Evolutionary conservation across 2,113 vertebrate species (phyloP), one percentile per base, ranked within the genome.

Genomic region (Dromaius novaehollandiae): DNA sequence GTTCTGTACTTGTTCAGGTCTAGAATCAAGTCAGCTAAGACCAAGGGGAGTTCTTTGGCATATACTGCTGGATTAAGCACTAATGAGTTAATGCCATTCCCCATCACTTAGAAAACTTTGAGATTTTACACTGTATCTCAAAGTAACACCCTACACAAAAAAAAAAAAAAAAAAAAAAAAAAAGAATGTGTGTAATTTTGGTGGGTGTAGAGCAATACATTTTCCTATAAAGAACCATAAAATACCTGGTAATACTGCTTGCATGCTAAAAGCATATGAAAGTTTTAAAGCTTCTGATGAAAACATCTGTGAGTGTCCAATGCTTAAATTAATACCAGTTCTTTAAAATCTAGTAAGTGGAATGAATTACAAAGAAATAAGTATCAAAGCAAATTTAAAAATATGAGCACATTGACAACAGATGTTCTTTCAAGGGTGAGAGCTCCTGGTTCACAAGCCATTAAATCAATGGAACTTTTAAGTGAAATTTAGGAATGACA

Each of bases 321-420:
- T 36, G 22, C 64, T 88, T 91, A 53, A 51, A 58, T 91, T 90
- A 80, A 73, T 16, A 78, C 16, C 71, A 83, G 60, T 74, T 88
- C 63, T 77, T 75, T 58, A 51, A 80, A 85, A 73, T 51, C 50
- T 34, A 89, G 2, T 69, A 80, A 81, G 14, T 58, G 50, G 13
- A 75, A 83, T 69, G 50, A 89, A 77, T 80, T 70, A 88, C 71
- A 90, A 60, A 32, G 40, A 83, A 94, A 81, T 65, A 79, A 79
- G 5, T 36, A 86, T 85, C 89, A 88, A 80, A 85, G 17, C 32
- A 38, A 86, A 69, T 73, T 42, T 56, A 48, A 83, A 86, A 90
- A 88, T 46, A 94, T 8, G 19, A 90, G n/a, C 32, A 48, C 70
- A 80, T n/a, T 93, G 86, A 93, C 79, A 94, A 83, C 76, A 95